Conservation (phyloP, 1,140 invertebrate genomes). For the Apocrypta bakeri region DNA sequence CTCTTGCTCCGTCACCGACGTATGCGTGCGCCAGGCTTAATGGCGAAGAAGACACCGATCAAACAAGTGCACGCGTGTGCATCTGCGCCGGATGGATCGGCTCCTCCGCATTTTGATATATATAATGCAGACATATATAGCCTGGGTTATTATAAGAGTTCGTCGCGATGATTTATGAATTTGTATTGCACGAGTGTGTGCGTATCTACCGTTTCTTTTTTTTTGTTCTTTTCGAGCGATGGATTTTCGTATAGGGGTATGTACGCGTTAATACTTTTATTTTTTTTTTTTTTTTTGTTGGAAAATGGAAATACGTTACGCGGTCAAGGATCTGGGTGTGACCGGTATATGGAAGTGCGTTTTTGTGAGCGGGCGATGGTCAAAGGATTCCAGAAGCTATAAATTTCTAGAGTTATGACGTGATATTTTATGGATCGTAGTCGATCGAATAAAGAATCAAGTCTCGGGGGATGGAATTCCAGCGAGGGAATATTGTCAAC, state of each 20-base stretch:
- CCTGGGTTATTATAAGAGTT: neutral
- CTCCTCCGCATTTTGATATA: conserved; percentile 2
- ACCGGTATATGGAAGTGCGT: neutral
- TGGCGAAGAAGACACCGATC: conserved; percentile 50
- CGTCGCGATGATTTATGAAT: conserved; percentile 45
- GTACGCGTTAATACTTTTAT: neutral
- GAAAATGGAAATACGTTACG: neutral
- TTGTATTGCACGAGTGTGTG: neutral
- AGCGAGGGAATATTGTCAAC: neutral
- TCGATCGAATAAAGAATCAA: neutral
- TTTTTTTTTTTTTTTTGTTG: neutral
- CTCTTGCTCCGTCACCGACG: neutral
- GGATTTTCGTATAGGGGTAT: conserved; percentile 7
- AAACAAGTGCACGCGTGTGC: conserved; percentile 47
- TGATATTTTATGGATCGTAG: neutral
- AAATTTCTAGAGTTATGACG: neutral
- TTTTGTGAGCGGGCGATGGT: neutral
- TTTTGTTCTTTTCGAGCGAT: neutral
- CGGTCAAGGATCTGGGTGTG: neutral
- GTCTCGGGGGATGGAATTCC: neutral
- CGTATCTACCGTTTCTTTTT: neutral
- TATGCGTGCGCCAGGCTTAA: conserved; percentile 14
- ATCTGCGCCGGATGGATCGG: conserved; percentile 33
- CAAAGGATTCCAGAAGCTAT: neutral
- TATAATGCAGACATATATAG: neutral